Evolutionary conservation across 2,797 vertebrate genomes (phyloP).

Genomic region (Cossypha dichroa): DNA sequence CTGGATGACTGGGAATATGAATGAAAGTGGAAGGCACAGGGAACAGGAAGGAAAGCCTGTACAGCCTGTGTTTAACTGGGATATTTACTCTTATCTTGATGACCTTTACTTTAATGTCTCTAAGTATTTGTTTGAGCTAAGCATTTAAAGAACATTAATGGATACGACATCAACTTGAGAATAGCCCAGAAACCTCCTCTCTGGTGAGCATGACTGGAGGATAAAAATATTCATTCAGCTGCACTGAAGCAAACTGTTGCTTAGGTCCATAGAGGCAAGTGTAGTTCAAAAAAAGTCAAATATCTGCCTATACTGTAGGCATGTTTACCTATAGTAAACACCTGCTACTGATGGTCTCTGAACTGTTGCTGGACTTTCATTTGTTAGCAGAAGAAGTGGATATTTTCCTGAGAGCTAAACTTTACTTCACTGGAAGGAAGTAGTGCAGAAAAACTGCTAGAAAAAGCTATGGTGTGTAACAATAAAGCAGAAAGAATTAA

Average conservation of each 20-base stretch:
- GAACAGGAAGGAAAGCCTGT: background rate
- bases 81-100: background rate
- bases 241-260: background rate
- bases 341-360: background rate
- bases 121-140: background rate
- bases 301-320: background rate
- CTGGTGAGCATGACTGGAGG: rapidly evolving
- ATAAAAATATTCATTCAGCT: background rate
- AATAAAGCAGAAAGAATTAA: background rate
- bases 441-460: background rate
- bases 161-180: background rate
- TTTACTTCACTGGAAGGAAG: background rate
- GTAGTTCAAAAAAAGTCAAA: background rate
- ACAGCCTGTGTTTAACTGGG: background rate
- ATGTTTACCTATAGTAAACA: background rate
- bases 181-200: background rate
- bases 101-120: background rate
- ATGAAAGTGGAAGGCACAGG: background rate
- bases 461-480: background rate
- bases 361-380: background rate
- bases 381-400: background rate
- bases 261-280: background rate
- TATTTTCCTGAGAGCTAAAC: background rate
- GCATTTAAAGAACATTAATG: background rate
- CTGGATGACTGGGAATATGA: background rate